Evolutionary conservation across 2,113 vertebrate species (phyloP), one percentile per base, ranked within the genome.

Genomic region (Nesospiza acunhae): DNA sequence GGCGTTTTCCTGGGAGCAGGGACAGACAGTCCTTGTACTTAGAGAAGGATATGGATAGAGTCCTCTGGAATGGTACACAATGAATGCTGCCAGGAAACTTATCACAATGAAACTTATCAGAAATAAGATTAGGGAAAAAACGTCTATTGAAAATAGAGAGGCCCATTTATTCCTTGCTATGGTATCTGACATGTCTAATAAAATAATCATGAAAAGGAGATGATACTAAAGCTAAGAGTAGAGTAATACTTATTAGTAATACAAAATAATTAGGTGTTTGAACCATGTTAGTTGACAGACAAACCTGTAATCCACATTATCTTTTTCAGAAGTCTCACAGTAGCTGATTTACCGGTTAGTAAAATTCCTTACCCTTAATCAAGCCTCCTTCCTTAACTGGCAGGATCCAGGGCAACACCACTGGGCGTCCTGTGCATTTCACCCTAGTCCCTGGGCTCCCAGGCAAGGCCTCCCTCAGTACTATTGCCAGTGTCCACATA

Each of bases 401-500:
- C 10, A 87, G 50, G 21, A 87, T 44, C 10, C 66, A 90, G 28
- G 21, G 58, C 35, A 68, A 37, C 49, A 66, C 13, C 28, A 59
- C 53, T 2, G 0, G 14, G 7, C 73, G 28, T 85, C 50, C 83
- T 39, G 20, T 39, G 35, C 41, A 49, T n/a, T 56, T 62, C 50
- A 70, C 30, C 12, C 49, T 28, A 26, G 10, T 19, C 15, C 17
- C 59, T 49, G 55, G 39, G 30, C 26, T 55, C 11, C 31, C 28
- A 63, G 4, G 19, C 37, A 58, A 86, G 24, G 24, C 37, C 17
- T 68, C 39, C 84, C 39, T 79, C 62, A 86, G 1, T 7, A 70
- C 10, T n/a, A 41, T 23, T 1, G 3, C 49, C 11, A 27, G 28
- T 28, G 28, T 31, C 47, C 39, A 26, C 5, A 26, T 0, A 60